Base-by-base conservation (phyloP, 2,888 invertebrate species). In the Celastrina argiolus region DNA sequence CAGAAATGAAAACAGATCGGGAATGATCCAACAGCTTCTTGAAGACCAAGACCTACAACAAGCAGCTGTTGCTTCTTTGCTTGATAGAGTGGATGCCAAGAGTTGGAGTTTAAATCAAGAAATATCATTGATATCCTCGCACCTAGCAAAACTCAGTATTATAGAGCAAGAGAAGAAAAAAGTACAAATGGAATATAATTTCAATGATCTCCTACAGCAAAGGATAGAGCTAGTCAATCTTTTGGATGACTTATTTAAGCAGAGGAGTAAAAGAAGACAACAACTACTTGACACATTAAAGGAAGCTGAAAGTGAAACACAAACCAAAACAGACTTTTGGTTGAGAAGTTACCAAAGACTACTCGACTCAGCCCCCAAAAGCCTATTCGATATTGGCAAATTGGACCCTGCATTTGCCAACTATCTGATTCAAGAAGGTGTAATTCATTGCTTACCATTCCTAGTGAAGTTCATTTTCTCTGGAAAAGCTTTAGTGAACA, bases 281-380 rank as follows among this genome's bases (percentile, higher is more conserved):
- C 94, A 96, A 78, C 85, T 96, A 63, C 82, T 95, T 68, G 92
- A 93, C 16, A 95, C 95, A 0, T 85, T 96, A 75, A 92, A 93
- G 74, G 94, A 94, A 77, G 95, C 97, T 92, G 97, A 97, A 82
- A 87, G 73, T 72, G 87, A 91, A 72, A 89, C 85, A 68, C 85
- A 87, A 72, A 85, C 81, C 64, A 82, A 88, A 1, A 85, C 92
- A 73, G 94, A 94, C 77, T 96, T 95, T 81, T 96, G 96, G 96
- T 84, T 96, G 71, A 92, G 93, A 76, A 97, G 97, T 82, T 97
- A 97, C 82, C 97, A 97, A 82, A 93, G 94, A 72, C 84, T 97
- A 56, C 91, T 97, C 79, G 96, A 97, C 79, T 93, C 93, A 34
- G 93, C 95, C 73, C 97, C 97, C 28, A 92, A 92, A 75, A 92